These are phyloP conservation scores for Myotis myotis DNA, from an alignment of 2,797 vertebrate species.

Conservation along the genomic window DNA sequence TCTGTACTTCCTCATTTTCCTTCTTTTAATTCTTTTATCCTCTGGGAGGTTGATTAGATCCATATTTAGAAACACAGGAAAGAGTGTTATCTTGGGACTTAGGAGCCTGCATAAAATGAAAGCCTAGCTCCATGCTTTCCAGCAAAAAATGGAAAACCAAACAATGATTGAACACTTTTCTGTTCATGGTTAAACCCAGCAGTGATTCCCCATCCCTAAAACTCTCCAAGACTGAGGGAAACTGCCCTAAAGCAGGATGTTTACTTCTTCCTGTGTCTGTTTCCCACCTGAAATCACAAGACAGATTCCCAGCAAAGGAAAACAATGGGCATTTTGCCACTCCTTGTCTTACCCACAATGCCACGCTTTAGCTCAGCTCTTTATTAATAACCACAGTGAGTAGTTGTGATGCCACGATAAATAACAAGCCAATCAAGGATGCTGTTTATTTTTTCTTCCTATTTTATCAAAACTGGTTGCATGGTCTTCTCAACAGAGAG, in stretches of 20 bases:
- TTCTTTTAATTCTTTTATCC: background rate
- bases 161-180: background rate
- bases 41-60: conserved; percentile 28
- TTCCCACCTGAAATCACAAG: conserved; percentile 71
- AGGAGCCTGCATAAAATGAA: background rate
- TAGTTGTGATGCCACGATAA: fast-evolving
- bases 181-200: background rate
- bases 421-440: background rate
- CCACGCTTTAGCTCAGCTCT: background rate
- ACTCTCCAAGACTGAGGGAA: conserved; percentile 15
- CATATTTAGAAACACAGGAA: conserved; percentile 30
- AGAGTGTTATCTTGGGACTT: background rate
- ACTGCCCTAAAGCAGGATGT: conserved; percentile 40
- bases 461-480: background rate
- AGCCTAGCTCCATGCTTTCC: background rate
- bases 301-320: background rate
- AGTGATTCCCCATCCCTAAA: background rate
- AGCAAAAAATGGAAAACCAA: conserved; percentile 29
- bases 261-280: conserved; percentile 30
- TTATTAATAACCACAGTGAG: background rate
- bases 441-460: background rate
- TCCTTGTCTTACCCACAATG: background rate
- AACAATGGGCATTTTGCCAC: background rate
- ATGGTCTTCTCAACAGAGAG: background rate
- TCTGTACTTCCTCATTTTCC: background rate